Conservation (phyloP, 2,797 vertebrate genomes). For the Gymnocypris eckloni region DNA sequence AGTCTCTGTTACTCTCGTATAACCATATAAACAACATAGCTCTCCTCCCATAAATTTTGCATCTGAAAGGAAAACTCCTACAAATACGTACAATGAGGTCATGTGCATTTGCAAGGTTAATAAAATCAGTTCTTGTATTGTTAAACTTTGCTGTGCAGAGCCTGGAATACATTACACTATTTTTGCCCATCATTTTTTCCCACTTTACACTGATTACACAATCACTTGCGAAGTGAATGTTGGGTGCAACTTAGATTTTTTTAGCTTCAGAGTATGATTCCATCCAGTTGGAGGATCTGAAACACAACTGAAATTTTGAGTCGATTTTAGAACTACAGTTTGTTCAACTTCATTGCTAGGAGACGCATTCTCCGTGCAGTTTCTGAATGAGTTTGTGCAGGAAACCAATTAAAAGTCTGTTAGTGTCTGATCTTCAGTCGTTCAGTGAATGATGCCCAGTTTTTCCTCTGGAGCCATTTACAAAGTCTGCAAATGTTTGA, state of each 20-base stretch:
- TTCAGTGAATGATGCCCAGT: background rate
- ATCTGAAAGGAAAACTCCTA: no score
- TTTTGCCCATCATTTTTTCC: background rate
- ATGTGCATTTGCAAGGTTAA: background rate
- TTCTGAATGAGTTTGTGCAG: background rate
- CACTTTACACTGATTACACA: background rate
- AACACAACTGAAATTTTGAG: background rate
- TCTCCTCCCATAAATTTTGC: no score
- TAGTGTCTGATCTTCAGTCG: background rate
- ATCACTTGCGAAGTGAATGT: background rate
- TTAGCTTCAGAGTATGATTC: background rate
- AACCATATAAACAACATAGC: no score
- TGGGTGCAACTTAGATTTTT: background rate
- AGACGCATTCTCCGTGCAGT: background rate
- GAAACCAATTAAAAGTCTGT: background rate
- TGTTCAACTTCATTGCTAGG: background rate
- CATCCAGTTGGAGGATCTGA: background rate
- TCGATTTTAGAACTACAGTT: background rate
- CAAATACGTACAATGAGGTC: background rate
- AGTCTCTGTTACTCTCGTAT: no score
- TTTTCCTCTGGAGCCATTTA: background rate
- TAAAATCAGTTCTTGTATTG: background rate
- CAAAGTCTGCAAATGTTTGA: background rate
- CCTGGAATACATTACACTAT: background rate
- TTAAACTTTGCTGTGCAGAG: background rate